phyloP scores from a whole-genome alignment of 2,113 vertebrate species.

The Oreotragus oreotragus region DNA sequence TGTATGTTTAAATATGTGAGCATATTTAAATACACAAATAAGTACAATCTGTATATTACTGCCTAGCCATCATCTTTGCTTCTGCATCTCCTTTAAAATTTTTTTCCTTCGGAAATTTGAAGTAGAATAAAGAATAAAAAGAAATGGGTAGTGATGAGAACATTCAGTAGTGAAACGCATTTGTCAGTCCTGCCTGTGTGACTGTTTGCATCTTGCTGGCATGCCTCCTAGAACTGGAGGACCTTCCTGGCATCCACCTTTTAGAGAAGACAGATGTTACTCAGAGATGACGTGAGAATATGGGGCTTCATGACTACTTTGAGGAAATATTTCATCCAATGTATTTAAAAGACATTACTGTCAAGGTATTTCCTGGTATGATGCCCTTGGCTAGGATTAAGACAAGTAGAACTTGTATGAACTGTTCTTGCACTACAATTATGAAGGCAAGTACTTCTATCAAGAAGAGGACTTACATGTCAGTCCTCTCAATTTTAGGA shows the following conservation, averaged over 20 bases:
- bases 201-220: accelerated
- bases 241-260: not conserved
- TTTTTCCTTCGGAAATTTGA: not conserved
- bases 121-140: not conserved
- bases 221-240: accelerated
- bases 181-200: not conserved
- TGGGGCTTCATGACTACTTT: not conserved
- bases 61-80: not conserved
- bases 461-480: accelerated
- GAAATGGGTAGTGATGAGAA: not conserved
- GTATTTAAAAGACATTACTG: not conserved
- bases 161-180: not conserved
- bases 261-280: accelerated
- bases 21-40: not conserved
- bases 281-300: not conserved
- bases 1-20: not conserved
- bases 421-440: not conserved
- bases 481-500: not conserved
- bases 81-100: not conserved
- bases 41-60: not conserved
- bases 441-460: accelerated
- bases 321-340: not conserved
- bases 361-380: not conserved
- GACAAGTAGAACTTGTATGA: not conserved
- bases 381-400: not conserved